Conservation (phyloP, 2,888 invertebrate genomes). For the Rhyacophila evoluta region DNA sequence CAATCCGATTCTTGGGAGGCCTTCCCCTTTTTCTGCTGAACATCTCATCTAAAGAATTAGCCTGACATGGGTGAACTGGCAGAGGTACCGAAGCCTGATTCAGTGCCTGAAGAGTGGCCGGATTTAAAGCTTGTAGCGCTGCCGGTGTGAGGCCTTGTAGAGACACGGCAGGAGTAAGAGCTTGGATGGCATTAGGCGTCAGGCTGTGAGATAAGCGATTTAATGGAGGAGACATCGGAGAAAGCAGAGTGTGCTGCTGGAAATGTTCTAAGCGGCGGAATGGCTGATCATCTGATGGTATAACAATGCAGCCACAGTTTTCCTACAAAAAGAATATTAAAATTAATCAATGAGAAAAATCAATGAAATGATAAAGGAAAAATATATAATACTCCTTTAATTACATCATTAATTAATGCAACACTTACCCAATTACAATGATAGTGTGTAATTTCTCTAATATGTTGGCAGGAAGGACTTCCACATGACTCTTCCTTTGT, state of each 20-base stretch:
- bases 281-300: slow-evolving; percentile 80
- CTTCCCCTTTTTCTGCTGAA: slow-evolving; percentile 93
- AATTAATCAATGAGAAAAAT: no score
- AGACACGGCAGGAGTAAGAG: slow-evolving; percentile 25
- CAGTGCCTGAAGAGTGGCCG: slow-evolving; percentile 58
- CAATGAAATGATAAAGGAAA: no score
- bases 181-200: slow-evolving; percentile 58
- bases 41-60: slow-evolving; percentile 89
- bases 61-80: slow-evolving; percentile 62
- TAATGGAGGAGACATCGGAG: slow-evolving; percentile 72
- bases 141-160: slow-evolving; percentile 43
- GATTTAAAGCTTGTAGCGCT: slow-evolving; percentile 59
- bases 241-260: slow-evolving; percentile 83
- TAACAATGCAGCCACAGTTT: slow-evolving; percentile 82
- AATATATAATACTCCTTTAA: no score
- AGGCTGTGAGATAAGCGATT: slow-evolving; percentile 69
- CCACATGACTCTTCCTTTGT: slow-evolving; percentile 75
- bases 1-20: slow-evolving; percentile 96
- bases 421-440: slow-evolving; percentile 88
- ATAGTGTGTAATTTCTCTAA: slow-evolving; percentile 84
- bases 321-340: slow-evolving; percentile 69
- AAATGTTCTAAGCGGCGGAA: slow-evolving; percentile 87
- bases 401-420: no score
- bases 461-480: slow-evolving; percentile 78
- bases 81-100: slow-evolving; percentile 63